These are phyloP conservation scores for Drosophila pseudotalamancana DNA, from an alignment of 2,888 invertebrate species.

Conservation along the genomic window DNA sequence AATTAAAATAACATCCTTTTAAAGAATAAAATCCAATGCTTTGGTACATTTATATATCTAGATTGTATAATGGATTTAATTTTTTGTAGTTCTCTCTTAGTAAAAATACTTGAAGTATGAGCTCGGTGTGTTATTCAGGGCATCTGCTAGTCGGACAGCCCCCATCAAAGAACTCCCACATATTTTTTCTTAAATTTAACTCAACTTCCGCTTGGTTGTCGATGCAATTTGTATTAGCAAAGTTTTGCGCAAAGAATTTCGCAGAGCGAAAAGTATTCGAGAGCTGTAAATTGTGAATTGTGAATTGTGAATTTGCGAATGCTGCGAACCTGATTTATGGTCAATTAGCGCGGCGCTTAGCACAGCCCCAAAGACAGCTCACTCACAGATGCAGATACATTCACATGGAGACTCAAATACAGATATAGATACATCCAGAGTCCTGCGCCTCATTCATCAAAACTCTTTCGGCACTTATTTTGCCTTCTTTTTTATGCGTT, in stretches of 20 bases:
- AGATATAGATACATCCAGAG: constrained; percentile 42
- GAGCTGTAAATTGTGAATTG: constrained; percentile 71
- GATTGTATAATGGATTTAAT: no score
- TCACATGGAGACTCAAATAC: constrained; percentile 4
- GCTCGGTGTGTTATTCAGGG: no score
- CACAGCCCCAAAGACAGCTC: constrained; percentile 3
- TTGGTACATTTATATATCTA: no score
- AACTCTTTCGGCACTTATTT: constrained; percentile 69
- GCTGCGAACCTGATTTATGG: constrained; percentile 64
- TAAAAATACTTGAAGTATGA: no score
- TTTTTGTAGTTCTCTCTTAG: no score
- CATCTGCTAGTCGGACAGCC: no score
- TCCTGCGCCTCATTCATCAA: constrained; percentile 66
- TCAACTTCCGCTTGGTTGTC: constrained; percentile 72
- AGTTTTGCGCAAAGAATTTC: constrained; percentile 63
- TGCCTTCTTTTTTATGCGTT: constrained; percentile 45
- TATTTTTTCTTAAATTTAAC: constrained; percentile 40
- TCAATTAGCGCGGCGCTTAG: constrained; percentile 61
- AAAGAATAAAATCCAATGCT: no score
- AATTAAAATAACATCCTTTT: no score
- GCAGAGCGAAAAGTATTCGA: constrained; percentile 44
- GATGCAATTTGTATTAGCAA: constrained; percentile 76
- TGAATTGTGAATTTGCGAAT: constrained; percentile 64
- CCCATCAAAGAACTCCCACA: no score
- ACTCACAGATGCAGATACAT: neutral